Conservation (phyloP, 2,888 invertebrate species). For the Scrobipalpa costella region DNA sequence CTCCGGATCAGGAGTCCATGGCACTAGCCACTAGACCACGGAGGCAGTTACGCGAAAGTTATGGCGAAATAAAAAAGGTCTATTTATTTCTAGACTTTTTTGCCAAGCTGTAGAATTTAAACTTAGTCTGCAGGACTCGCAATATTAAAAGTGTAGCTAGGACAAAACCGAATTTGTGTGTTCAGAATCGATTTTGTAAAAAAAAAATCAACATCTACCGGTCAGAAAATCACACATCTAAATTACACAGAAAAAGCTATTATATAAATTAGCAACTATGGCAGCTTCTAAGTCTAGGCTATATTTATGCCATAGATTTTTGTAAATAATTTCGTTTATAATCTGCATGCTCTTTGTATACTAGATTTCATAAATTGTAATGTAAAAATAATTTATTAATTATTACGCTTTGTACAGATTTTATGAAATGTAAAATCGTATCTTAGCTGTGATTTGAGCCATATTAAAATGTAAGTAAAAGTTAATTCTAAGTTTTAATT, state of each 20-base stretch:
- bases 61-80: no score
- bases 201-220: no score
- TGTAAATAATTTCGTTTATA: slow-evolving; percentile 2
- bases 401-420: slow-evolving; percentile 2
- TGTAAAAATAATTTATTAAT: slow-evolving; percentile 14
- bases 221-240: no score
- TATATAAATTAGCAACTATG: not conserved
- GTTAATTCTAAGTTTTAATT: not conserved
- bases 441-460: not conserved
- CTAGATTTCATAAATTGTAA: no score
- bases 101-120: not conserved
- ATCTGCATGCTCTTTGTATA: not conserved
- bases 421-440: slow-evolving; percentile 24
- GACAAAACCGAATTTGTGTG: no score
- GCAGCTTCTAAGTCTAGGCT: not conserved
- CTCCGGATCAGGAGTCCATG: no score
- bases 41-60: no score
- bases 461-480: not conserved
- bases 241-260: no score
- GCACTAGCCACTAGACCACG: no score
- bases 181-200: no score
- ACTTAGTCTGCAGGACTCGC: not conserved
- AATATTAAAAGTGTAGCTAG: not conserved
- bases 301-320: not conserved
- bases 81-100: no score